Base-by-base conservation (phyloP, 2,113 vertebrate species). In the Hydropotes inermis region DNA sequence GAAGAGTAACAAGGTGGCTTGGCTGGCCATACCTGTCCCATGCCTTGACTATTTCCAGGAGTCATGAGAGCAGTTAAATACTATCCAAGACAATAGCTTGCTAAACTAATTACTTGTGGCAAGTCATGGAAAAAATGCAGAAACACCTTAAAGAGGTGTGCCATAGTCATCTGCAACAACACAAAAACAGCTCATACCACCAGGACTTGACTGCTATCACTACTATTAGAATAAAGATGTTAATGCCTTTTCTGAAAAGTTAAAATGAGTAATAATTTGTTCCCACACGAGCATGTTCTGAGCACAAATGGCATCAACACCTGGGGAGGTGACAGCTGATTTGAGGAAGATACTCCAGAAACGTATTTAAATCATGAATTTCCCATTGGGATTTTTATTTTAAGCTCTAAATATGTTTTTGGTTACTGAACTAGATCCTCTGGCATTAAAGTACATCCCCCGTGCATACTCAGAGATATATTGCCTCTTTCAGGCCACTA, bases 371-470 rank as follows among this genome's bases (percentile, higher is more conserved):
- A 93, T 30, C 93, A 10, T 57, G 30, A 43, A 33, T 94, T 94
- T 94, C 85, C 90, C 47, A n/a, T 2, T n/a, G 76, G 58, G n/a
- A 83, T 90, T 95, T 94, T 94, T 52, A 82, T 86, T 90, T 91
- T 93, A 86, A 95, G 88, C 45, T 96, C 83, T 95, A 78, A 94
- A 30, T 96, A 90, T 45, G 47, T 67, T 92, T 94, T 82, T 60
- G 47, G 39, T 88, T 82, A 84, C 92, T 95, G 93, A 94, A 82
- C 76, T 45, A 93, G 55, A 94, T 83, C 76, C 78, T 86, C 70
- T 55, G 76, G 82, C 94, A 93, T 92, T 96, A 74, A 76, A 89
- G 43, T 39, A n/a, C 39, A 74, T 95, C 84, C 84, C 96, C 27
- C 67, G 95, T 90, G 95, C 64, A 43, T 33, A 83, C 61, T 86